Conservation (phyloP, 2,797 vertebrate species). For the Enoplosus armatus region DNA sequence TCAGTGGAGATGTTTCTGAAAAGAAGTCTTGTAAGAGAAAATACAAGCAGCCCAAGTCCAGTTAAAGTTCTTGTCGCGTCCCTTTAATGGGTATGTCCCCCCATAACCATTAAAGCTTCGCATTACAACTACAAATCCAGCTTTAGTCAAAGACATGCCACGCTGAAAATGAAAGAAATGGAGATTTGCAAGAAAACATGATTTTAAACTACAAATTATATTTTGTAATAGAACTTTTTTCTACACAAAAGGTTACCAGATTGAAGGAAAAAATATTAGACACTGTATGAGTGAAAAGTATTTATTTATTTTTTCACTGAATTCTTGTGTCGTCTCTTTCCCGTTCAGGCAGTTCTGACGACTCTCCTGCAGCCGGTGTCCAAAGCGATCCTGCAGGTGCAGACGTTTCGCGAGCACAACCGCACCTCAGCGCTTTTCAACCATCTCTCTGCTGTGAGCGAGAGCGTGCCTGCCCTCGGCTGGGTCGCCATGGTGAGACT, state of each 20-base stretch:
- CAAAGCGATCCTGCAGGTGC: conserved; percentile 89
- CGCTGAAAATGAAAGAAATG: neutral
- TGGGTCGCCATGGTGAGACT: conserved; percentile 95
- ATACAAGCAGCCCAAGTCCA: neutral
- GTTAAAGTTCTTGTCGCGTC: neutral
- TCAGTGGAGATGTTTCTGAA: neutral
- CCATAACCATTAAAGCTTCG: too few species aligned
- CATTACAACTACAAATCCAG: neutral
- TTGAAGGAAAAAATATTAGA: neutral
- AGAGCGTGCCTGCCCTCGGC: conserved; percentile 94
- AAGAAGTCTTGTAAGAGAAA: neutral
- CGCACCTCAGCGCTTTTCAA: conserved; percentile 93
- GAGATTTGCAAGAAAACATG: neutral
- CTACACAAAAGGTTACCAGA: neutral
- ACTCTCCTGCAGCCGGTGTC: conserved; percentile 90
- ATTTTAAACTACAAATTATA: too few species aligned
- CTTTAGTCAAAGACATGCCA: neutral
- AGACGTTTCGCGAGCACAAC: conserved; percentile 92
- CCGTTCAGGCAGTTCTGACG: conserved; percentile 83
- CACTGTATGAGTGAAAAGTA: too few species aligned
- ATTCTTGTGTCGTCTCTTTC: neutral
- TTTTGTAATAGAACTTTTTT: neutral
- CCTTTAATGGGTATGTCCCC: too few species aligned
- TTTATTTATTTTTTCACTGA: too few species aligned
- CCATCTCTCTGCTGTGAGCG: conserved; percentile 95